A percentile compares a stretch with the other conserved stretches of the same genome.
Conservation (phyloP, 2,888 invertebrate genomes). For the Caenorhabditis becei region DNA sequence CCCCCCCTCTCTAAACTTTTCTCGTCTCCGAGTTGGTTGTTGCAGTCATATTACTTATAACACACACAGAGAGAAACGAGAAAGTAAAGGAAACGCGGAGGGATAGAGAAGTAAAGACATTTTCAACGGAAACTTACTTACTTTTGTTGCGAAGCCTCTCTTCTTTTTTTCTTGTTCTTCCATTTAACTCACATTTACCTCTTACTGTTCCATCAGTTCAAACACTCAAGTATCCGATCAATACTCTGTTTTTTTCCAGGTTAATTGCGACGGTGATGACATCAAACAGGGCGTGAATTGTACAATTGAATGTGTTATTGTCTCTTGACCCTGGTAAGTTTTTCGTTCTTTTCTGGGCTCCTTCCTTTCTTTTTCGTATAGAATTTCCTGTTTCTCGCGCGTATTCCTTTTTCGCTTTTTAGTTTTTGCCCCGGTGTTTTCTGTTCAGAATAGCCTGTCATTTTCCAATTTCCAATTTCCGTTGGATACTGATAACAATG, state of each 20-base stretch:
- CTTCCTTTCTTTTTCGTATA: constrained; percentile 25
- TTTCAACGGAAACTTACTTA: constrained; percentile 58
- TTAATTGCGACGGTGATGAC: constrained; percentile 27
- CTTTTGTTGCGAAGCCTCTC: constrained; percentile 31
- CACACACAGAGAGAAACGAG: constrained; percentile 46
- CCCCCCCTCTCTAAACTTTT: constrained; percentile 34
- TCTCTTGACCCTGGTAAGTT: constrained; percentile 37
- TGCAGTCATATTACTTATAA: constrained; percentile 62
- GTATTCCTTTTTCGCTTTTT: constrained; percentile 27
- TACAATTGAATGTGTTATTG: constrained; percentile 23
- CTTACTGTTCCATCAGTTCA: not conserved
- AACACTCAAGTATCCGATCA: not conserved
- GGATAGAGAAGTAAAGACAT: constrained; percentile 47
- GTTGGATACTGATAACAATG: not conserved
- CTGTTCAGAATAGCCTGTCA: too few species aligned
- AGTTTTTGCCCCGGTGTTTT: not conserved
- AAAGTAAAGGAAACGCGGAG: constrained; percentile 18
- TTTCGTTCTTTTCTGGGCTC: constrained; percentile 6
- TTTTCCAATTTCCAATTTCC: too few species aligned
- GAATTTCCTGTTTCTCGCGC: constrained; percentile 53
- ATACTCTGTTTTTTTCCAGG: constrained; percentile 12
- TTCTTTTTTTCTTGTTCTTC: not conserved
- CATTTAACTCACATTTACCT: constrained; percentile 5
- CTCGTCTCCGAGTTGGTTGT: constrained; percentile 31
- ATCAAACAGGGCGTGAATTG: constrained; percentile 20